Percentiles rank a stretch among this genome's conserved stretches.
phyloP scores from a whole-genome alignment of 2,888 invertebrate species.

The Acanthococcus lagerstroemiae region DNA sequence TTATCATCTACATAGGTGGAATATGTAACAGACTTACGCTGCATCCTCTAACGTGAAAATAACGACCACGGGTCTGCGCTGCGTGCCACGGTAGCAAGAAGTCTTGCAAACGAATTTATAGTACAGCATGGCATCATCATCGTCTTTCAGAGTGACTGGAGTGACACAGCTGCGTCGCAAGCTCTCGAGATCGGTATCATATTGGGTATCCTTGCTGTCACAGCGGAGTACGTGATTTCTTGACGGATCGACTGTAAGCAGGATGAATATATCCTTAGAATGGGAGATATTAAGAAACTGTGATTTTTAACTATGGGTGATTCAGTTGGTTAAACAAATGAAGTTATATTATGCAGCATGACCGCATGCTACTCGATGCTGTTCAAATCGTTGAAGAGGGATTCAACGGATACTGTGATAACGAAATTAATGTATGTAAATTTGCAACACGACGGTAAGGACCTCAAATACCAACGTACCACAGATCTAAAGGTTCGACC shows the following conservation, averaged over 20 bases:
- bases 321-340: no score
- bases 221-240: conserved; percentile 33
- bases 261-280: no score
- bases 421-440: no score
- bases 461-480: no score
- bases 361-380: no score
- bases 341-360: no score
- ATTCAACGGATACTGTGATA: no score
- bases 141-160: conserved; percentile 21
- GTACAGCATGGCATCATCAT: conserved; percentile 24
- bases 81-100: conserved; percentile 67
- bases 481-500: no score
- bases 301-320: no score
- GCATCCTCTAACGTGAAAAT: conserved; percentile 59
- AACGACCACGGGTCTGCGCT: conserved; percentile 58
- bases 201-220: conserved; percentile 32
- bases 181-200: conserved; percentile 30
- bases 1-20: neutral
- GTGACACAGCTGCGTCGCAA: conserved; percentile 33
- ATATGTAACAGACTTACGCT: conserved; percentile 42
- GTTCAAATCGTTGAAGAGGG: no score
- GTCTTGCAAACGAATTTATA: conserved; percentile 68
- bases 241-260: conserved; percentile 14
- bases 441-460: no score
- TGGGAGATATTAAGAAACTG: no score